Evolutionary conservation across 2,113 vertebrate genomes (phyloP), one percentile per base, ranked within the genome.

Genomic region (Hyperoodon ampullatus): DNA sequence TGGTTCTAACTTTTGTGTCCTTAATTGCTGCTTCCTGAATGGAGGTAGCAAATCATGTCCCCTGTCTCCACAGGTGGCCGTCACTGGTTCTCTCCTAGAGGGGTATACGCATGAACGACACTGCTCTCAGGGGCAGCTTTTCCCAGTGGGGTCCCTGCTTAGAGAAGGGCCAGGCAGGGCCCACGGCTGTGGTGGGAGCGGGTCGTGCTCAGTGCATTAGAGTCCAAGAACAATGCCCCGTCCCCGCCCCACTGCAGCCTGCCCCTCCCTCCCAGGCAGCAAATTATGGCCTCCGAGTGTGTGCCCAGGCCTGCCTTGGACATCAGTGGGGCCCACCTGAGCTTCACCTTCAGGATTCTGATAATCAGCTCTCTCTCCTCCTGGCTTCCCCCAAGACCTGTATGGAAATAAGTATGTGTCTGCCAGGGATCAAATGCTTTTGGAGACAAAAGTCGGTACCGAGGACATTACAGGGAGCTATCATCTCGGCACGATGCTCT

Each of bases 341-440:
- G 98, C 98, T 97, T 98, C 99, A 98, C 99, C 99, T 99, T 98
- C 99, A 98, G 98, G 97, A 97, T 98, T 98, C 98, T 98, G 98
- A 99, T 98, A 98, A 99, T 99, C 98, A 98, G 98, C 98, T 98
- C 98, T 98, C 98, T 94, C 97, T 98, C 98, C 98, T 98, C 97
- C 98, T 19, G 88, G 98, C 98, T 98, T 98, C 98, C 98, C 98
- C 98, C 98, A 98, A 98, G 98, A 98, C 98, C 98, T 44, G 94
- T 99, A 99, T 99, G 99, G 98, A 99, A 99, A 99, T 99, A 99
- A 99, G 98, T 98, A 71, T 97, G 98, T 98, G 99, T 99, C 99
- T 99, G 99, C 98, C 98, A 98, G 98, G 98, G 99, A 99, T 99
- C 99, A 99, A 99, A 99, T 99, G 98, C 98, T 99, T 98, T 98